phyloP scores from a whole-genome alignment of 2,797 vertebrate species.

The Clamator glandarius region DNA sequence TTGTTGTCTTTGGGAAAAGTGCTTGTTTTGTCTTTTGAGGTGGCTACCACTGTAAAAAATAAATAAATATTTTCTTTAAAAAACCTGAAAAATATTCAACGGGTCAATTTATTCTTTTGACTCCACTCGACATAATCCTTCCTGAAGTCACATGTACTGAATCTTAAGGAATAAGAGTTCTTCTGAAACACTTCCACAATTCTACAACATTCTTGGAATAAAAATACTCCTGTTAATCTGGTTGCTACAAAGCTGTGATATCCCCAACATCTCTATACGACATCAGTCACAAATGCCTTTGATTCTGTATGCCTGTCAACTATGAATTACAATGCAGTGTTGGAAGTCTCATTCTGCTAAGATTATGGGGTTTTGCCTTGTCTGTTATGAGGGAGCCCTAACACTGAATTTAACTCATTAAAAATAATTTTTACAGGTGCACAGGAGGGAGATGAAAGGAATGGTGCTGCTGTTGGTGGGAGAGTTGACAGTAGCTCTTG shows the following conservation, averaged over 20 bases:
- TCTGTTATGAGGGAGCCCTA: not conserved
- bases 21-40: not conserved
- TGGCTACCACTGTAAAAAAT: not conserved
- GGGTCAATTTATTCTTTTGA: not conserved
- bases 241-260: not conserved
- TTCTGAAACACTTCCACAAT: not conserved
- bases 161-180: not conserved
- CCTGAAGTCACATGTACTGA: not conserved
- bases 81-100: not conserved
- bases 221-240: not conserved
- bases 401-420: not conserved
- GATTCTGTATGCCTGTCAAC: not conserved
- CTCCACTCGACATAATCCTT: not conserved
- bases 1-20: not conserved
- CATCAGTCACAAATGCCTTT: not conserved
- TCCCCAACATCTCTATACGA: fast-evolving
- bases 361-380: not conserved
- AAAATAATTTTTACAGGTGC: not conserved
- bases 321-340: not conserved
- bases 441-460: not conserved
- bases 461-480: not conserved
- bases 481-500: not conserved
- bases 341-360: not conserved
- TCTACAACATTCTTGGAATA: not conserved
- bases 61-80: not conserved